Percentiles rank a stretch among this genome's conserved stretches.
Evolutionary conservation across 2,888 invertebrate species (phyloP).

Genomic region (Ypsolopha sequella): DNA sequence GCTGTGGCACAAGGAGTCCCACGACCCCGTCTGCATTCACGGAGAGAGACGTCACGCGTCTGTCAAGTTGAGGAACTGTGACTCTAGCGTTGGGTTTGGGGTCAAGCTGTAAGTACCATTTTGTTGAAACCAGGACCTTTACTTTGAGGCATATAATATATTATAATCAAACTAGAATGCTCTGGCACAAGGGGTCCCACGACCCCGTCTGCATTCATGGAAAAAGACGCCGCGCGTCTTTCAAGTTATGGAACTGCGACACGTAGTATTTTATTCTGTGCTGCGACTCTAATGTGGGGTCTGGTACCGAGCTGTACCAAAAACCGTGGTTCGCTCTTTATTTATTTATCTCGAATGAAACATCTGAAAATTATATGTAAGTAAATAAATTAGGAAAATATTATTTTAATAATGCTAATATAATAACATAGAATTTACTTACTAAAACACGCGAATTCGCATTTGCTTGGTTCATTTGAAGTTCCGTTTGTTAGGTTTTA

Average conservation of each 20-base stretch:
- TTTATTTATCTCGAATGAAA: no score
- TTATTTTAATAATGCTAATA: no score
- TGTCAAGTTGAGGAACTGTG: conserved; percentile 79
- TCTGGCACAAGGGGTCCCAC: conserved; percentile 84
- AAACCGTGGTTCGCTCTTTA: no score
- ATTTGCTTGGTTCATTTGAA: no score
- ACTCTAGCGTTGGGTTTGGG: conserved; percentile 77
- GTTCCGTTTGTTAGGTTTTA: no score
- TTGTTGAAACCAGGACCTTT: conserved; percentile 81
- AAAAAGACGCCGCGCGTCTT: conserved; percentile 73
- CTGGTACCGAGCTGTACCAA: conserved; percentile 76
- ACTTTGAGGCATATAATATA: no score
- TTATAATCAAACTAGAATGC: conserved; percentile 84
- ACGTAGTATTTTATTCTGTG: no score
- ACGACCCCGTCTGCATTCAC: conserved; percentile 89
- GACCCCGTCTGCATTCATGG: conserved; percentile 90
- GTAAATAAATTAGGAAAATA: no score
- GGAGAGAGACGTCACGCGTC: conserved; percentile 75
- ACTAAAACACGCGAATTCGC: no score
- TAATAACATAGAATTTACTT: no score
- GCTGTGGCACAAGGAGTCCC: conserved; percentile 87
- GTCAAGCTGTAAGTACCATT: conserved; percentile 81
- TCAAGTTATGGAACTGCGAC: conserved; percentile 79
- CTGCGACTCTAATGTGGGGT: conserved; percentile 78
- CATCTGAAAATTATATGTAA: no score